Percentiles rank a stretch among this genome's conserved stretches.
Conservation (phyloP, 2,113 vertebrate genomes). For the Toxostoma redivivum region DNA sequence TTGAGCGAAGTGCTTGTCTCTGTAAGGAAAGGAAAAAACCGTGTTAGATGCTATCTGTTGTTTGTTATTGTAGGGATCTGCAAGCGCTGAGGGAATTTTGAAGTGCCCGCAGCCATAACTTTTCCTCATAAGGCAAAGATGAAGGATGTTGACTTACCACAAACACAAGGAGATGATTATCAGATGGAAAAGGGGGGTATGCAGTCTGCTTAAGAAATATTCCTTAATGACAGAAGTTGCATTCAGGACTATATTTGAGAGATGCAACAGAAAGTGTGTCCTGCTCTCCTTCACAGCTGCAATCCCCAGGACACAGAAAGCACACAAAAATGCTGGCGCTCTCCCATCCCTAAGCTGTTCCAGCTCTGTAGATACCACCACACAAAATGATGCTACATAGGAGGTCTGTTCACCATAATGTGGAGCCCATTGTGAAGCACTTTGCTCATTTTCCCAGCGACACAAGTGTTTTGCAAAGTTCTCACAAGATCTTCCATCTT, state of each 20-base stretch:
- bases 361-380: neutral
- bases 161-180: constrained; percentile 70
- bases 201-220: constrained; percentile 59
- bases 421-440: neutral
- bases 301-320: neutral
- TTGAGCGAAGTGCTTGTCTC: constrained; percentile 17
- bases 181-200: constrained; percentile 62
- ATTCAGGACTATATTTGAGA: constrained; percentile 46
- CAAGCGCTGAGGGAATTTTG: constrained; percentile 53
- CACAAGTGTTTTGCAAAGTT: neutral
- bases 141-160: constrained; percentile 64
- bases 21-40: constrained; percentile 50
- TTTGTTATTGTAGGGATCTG: constrained; percentile 61
- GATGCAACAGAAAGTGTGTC: neutral
- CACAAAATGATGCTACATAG: neutral
- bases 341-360: neutral
- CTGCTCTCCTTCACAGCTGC: neutral
- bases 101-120: constrained; percentile 21
- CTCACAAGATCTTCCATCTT: neutral
- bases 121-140: constrained; percentile 68
- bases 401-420: constrained; percentile 27
- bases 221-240: constrained; percentile 45
- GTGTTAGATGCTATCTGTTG: constrained; percentile 14
- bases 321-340: neutral
- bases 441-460: neutral